A percentile compares a stretch with the other conserved stretches of the same genome.
Evolutionary conservation across 2,113 vertebrate genomes (phyloP).

Genomic region (Archilochus colubris): DNA sequence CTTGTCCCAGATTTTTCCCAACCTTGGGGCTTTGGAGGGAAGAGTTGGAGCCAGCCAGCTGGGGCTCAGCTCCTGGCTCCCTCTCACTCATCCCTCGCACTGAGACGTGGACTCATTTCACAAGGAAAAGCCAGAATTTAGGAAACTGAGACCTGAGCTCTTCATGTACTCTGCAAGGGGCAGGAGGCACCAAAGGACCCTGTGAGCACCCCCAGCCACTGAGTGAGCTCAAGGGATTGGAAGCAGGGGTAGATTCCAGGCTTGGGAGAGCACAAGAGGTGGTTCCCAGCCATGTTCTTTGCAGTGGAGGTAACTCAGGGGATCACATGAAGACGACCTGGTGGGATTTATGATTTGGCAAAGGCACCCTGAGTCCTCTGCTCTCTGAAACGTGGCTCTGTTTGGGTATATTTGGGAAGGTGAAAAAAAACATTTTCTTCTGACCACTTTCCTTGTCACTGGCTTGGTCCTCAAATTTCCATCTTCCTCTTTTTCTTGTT

Average conservation of each 20-base stretch:
- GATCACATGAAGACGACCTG: accelerated
- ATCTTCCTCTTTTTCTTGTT: background rate
- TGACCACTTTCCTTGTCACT: background rate
- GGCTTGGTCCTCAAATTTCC: slow-evolving; percentile 24
- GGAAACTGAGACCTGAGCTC: background rate
- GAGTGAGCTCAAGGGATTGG: background rate
- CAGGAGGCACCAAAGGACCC: background rate
- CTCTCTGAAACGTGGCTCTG: background rate
- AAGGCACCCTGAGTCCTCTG: background rate
- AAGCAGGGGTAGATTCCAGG: background rate
- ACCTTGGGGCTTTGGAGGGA: background rate
- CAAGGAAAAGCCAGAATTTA: background rate
- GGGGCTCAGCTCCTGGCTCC: background rate
- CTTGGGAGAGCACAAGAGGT: background rate
- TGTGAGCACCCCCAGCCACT: accelerated
- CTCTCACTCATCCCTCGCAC: background rate
- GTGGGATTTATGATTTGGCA: background rate
- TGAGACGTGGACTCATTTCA: background rate
- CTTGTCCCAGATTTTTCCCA: slow-evolving; percentile 35
- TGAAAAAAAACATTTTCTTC: background rate
- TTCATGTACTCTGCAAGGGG: too few species aligned
- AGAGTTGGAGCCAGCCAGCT: slow-evolving; percentile 12
- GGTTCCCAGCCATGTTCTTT: background rate
- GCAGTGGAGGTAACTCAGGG: background rate
- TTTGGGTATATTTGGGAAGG: background rate